A percentile compares a stretch with the other conserved stretches of the same genome.
These are phyloP conservation scores for Pseudopipra pipra DNA, from an alignment of 2,113 vertebrate species.

Conservation along the genomic window DNA sequence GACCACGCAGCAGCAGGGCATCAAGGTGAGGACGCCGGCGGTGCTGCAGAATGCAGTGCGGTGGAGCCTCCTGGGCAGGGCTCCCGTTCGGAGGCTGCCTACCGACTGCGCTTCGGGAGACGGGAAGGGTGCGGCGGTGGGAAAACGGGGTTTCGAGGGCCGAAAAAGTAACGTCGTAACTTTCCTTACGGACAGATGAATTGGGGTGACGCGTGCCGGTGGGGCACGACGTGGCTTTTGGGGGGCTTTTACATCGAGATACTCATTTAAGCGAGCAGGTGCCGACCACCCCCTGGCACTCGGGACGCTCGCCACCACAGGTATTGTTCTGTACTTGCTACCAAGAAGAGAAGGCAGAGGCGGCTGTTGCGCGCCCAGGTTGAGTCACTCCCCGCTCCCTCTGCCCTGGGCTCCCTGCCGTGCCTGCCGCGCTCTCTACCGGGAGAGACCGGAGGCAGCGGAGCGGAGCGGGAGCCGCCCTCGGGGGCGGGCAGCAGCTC, in stretches of 20 bases:
- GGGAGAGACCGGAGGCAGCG: background rate
- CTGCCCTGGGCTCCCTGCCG: background rate
- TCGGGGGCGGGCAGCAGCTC: background rate
- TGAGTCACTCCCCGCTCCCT: background rate
- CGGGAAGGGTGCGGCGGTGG: background rate
- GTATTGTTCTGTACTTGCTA: background rate
- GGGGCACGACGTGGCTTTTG: background rate
- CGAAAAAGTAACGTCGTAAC: background rate
- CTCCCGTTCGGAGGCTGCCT: background rate
- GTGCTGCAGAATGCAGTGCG: background rate
- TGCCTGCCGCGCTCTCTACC: background rate
- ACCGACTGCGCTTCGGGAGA: background rate
- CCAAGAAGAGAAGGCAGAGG: rapidly evolving
- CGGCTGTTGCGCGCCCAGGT: background rate
- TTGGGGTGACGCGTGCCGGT: rapidly evolving
- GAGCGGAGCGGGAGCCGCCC: background rate
- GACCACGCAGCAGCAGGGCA: constrained; percentile 83
- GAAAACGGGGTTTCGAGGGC: background rate
- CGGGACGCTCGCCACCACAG: background rate
- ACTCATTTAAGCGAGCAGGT: background rate
- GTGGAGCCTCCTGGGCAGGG: background rate
- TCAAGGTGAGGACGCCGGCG: constrained; percentile 77
- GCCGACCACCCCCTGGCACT: background rate
- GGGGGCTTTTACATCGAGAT: background rate
- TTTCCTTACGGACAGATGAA: background rate